Evolutionary conservation across 2,797 vertebrate species (phyloP).

Genomic region (Phrynocephalus vlangalii): DNA sequence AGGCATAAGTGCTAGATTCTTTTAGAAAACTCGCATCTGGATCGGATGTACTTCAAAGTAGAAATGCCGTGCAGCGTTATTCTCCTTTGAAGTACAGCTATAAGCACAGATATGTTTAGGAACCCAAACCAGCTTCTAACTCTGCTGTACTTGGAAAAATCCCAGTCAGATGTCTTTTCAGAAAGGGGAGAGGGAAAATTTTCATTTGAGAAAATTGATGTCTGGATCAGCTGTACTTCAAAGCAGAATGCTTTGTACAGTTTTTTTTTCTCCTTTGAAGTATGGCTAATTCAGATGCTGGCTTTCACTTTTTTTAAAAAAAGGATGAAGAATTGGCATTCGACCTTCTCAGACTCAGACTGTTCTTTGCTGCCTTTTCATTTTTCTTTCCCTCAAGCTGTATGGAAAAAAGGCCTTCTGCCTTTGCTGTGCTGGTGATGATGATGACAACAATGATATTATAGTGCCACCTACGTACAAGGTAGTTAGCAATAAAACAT

Average conservation of each 20-base stretch:
- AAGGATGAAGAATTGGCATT: constrained; percentile 63
- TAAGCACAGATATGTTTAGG: constrained; percentile 75
- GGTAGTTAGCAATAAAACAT: not conserved
- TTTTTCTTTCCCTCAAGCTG: constrained; percentile 53
- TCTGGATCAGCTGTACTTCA: constrained; percentile 77
- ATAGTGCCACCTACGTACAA: not conserved
- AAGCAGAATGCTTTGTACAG: constrained; percentile 60
- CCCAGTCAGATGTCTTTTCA: constrained; percentile 75
- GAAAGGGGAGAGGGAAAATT: constrained; percentile 22
- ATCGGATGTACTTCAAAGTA: constrained; percentile 75
- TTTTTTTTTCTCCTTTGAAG: constrained; percentile 70
- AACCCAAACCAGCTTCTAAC: constrained; percentile 68
- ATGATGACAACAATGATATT: not conserved
- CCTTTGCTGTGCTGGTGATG: not conserved
- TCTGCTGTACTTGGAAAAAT: constrained; percentile 72
- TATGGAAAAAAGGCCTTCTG: constrained; percentile 41
- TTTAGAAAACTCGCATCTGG: constrained; percentile 71
- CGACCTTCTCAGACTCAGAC: constrained; percentile 56
- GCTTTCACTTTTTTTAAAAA: constrained; percentile 35
- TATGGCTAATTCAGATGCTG: constrained; percentile 73
- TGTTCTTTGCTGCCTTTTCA: constrained; percentile 44
- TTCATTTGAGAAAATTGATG: constrained; percentile 77
- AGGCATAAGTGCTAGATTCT: constrained; percentile 47
- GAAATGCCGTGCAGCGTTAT: constrained; percentile 61
- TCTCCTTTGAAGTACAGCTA: constrained; percentile 75